Evolutionary conservation across 2,888 invertebrate species (phyloP), one percentile per base, ranked within the genome.

Genomic region (Drosophila kuntzei): DNA sequence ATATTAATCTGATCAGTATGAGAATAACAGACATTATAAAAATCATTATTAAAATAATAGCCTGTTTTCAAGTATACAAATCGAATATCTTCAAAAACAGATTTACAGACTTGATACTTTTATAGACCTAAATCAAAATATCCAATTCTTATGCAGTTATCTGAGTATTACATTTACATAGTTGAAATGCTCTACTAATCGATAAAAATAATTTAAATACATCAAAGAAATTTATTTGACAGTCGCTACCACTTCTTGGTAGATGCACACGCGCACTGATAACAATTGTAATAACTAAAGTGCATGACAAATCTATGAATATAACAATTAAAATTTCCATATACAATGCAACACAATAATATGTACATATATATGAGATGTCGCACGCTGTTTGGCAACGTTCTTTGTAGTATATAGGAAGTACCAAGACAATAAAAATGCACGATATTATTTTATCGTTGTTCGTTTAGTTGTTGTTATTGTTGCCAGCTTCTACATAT

Each of bases 371-470:
- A 54, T 43, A 37, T 43, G 36, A 71, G 88, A 79, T 84, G 81
- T 62, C 73, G 63, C 72, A 49, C 68, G 63, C 86, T 80, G 64
- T 55, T 70, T 69, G 70, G 55, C 62, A 65, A 49, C 69, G 66
- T 65, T 68, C 61, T 57, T 22, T 2, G 39, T 74, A 2, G 44
- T 80, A 83, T 71, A 83, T 83, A 83, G 83, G 88, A 83, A 83
- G 78, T 83, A 36, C 3, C 59, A 76, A 81, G 68, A 87, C 85
- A 87, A 84, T 84, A 82, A 70, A 88, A 87, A 74, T 86, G 83
- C 86, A 83, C 86, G 77, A 86, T 87, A 87, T 70, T 77, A 68
- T 65, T 73, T 79, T 80, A 79, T 79, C 79, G 70, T 47, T 53
- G 51, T 32, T 75, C 66, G 39, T 36, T 79, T 71, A 67, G 22